Base-by-base conservation (phyloP, 2,888 invertebrate species). In the Sinohyriopsis cumingii region DNA sequence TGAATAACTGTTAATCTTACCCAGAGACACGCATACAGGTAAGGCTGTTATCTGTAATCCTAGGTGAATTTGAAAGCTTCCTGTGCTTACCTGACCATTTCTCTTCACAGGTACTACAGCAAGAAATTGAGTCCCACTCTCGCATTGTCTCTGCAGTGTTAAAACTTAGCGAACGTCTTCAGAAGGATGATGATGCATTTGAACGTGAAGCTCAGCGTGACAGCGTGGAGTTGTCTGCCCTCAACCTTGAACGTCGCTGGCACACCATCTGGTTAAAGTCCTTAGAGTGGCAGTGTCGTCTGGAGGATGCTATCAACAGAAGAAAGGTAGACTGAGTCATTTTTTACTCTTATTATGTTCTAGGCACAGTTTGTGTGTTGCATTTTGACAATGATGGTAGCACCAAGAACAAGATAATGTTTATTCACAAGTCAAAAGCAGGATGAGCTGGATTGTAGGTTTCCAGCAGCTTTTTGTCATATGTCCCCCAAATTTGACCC, bases 241-340 rank as follows among this genome's bases (percentile, higher is more conserved):
- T 93, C 70, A 93, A 93, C 75, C 92, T 97, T 82, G 95, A 97
- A 91, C 92, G 94, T 76, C 94, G 96, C 89, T 97, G 96, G 95
- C 96, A 96, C 91, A 93, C 95, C 82, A 92, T 97, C 81, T 96
- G 95, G 92, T 92, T 97, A 85, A 93, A 95, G 85, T 95, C 96
- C 68, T 93, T 96, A 86, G 97, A 97, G 93, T 95, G 96, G 93
- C 96, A 96, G 92, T 95, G 95, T 91, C 94, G 95, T 89, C 92
- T 97, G 88, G 97, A 97, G 90, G 94, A 89, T 78, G 87, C 86
- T 67, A 81, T 87, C 73, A 78, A 78, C 69, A 77, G 79, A 57
- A 79, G 80, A 65, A 84, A 85, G 85, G 87, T 87, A 56, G 20
- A 71, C 64, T n/a, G 19, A 22, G 19, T n/a, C 28, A 25, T 57